Conservation (phyloP, 1,140 invertebrate genomes). For the Archivesica marissinica region DNA sequence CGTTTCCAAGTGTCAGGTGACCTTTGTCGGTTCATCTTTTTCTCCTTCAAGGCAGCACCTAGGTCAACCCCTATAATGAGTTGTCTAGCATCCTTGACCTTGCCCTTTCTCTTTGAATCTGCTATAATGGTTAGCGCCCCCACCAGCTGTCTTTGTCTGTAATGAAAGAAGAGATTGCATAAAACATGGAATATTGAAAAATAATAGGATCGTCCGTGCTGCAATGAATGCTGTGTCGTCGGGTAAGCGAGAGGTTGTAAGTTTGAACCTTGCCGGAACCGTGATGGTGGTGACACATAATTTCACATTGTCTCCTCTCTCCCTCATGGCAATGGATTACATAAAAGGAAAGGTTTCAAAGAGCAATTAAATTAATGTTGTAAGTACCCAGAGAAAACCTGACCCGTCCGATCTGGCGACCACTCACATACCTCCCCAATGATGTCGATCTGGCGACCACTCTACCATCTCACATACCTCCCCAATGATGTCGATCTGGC, state of each 20-base stretch:
- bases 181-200: neutral
- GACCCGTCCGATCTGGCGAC: too few relatives aligned
- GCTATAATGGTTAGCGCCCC: slow-evolving; percentile 50
- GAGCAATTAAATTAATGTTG: too few relatives aligned
- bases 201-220: neutral
- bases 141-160: slow-evolving; percentile 40
- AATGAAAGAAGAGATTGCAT: neutral
- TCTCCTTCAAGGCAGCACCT: slow-evolving; percentile 38
- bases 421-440: too few relatives aligned
- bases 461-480: too few relatives aligned
- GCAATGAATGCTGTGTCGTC: neutral
- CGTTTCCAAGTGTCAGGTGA: slow-evolving; percentile 34
- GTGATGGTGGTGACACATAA: too few relatives aligned
- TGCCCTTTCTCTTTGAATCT: slow-evolving; percentile 54
- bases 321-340: too few relatives aligned
- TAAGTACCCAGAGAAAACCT: too few relatives aligned
- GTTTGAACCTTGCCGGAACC: too few relatives aligned
- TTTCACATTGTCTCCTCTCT: too few relatives aligned
- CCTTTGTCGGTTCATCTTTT: slow-evolving; percentile 39
- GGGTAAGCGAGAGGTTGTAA: neutral
- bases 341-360: too few relatives aligned
- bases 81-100: slow-evolving; percentile 54
- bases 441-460: too few relatives aligned
- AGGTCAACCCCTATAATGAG: slow-evolving; percentile 48
- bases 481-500: too few relatives aligned